phyloP scores from a whole-genome alignment of 2,113 vertebrate species.

The Datnioides undecimradiatus region DNA sequence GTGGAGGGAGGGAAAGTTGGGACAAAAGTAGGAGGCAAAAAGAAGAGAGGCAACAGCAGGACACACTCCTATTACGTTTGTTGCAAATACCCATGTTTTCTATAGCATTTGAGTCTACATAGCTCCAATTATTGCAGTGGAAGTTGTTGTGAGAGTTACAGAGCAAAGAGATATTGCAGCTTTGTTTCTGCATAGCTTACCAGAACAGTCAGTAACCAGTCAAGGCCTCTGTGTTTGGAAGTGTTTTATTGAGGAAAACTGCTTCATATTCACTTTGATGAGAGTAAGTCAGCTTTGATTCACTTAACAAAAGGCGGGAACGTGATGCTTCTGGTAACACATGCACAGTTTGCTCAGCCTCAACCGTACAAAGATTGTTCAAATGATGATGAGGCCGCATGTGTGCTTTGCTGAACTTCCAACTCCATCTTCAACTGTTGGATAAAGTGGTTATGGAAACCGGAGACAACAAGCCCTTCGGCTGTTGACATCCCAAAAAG shows the following conservation, averaged over 20 bases:
- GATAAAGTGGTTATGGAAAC: constrained; percentile 43
- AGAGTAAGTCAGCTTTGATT: neutral
- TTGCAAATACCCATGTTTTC: neutral
- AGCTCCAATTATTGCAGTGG: neutral
- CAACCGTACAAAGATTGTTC: neutral
- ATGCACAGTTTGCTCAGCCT: neutral
- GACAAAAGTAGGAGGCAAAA: neutral
- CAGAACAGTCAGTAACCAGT: constrained; percentile 1
- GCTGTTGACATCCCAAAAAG: constrained; percentile 59
- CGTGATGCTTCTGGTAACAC: neutral
- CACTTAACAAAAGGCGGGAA: neutral
- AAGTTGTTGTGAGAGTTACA: constrained; percentile 4
- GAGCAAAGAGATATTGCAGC: neutral
- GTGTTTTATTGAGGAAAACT: neutral
- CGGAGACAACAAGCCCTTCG: constrained; percentile 36
- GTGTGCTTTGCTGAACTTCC: constrained; percentile 10
- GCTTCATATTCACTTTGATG: neutral
- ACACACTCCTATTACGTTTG: constrained; percentile 2
- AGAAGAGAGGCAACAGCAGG: neutral
- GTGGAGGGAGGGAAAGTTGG: constrained; percentile 20
- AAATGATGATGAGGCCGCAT: neutral
- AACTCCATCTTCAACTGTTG: constrained; percentile 1
- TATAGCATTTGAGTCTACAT: neutral
- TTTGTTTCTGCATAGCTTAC: constrained; percentile 6
- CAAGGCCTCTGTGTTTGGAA: constrained; percentile 13